Percentiles rank a stretch among this genome's conserved stretches.
phyloP scores from a whole-genome alignment of 2,113 vertebrate species.

The Tringa solitaria region DNA sequence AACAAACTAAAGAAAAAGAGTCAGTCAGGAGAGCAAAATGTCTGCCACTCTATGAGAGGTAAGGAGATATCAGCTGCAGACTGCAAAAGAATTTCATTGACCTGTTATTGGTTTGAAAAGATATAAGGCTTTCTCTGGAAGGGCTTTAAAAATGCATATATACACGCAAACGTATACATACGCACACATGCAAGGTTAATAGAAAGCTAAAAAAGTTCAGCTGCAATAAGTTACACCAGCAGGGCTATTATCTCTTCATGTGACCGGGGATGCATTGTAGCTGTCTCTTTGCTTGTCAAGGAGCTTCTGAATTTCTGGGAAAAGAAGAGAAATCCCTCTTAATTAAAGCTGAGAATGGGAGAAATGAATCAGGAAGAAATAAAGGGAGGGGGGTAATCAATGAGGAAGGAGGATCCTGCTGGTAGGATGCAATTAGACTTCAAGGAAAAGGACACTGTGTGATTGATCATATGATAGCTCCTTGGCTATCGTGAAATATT shows the following conservation, averaged over 20 bases:
- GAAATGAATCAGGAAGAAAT: conserved; percentile 18
- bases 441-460: not conserved
- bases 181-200: not conserved
- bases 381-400: conserved; percentile 37
- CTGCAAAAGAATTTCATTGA: conserved; percentile 21
- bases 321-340: not conserved
- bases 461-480: not conserved
- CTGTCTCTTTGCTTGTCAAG: not conserved
- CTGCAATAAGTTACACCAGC: not conserved
- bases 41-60: not conserved
- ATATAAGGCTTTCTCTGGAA: not conserved
- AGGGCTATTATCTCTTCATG: not conserved
- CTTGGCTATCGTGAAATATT: not conserved
- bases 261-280: not conserved
- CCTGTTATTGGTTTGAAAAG: not conserved
- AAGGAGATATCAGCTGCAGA: not conserved
- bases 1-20: not conserved
- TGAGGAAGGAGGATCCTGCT: conserved; percentile 24
- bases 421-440: conserved; percentile 46
- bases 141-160: not conserved
- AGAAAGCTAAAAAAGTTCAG: not conserved
- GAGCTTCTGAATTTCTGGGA: not conserved
- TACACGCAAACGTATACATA: too few species aligned
- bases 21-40: not conserved
- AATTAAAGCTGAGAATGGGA: conserved; percentile 40